Evolutionary conservation across 2,113 vertebrate genomes (phyloP).

Genomic region (Esox niger): DNA sequence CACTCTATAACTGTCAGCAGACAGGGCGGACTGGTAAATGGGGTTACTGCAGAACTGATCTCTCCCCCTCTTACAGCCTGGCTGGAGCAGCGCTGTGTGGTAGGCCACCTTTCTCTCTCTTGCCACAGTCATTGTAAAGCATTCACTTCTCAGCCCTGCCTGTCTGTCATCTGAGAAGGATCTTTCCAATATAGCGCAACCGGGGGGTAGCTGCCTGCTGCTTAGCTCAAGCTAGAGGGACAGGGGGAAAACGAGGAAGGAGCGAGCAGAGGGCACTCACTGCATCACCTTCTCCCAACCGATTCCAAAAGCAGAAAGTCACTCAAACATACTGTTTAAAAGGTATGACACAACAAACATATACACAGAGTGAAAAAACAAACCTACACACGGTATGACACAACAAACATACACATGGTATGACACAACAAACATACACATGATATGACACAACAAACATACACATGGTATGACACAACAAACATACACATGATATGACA

Average conservation of each 20-base stretch:
- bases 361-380: too few relatives aligned
- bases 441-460: too few relatives aligned
- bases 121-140: neutral
- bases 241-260: neutral
- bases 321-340: neutral
- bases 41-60: conserved; percentile 12
- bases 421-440: too few relatives aligned
- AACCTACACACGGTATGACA: too few relatives aligned
- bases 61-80: too few relatives aligned
- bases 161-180: conserved; percentile 1
- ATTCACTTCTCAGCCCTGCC: neutral
- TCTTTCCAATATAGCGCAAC: conserved; percentile 5
- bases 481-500: too few relatives aligned
- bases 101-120: conserved; percentile 5
- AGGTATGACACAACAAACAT: too few relatives aligned
- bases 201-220: neutral
- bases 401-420: too few relatives aligned
- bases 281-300: neutral
- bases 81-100: too few relatives aligned
- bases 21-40: neutral
- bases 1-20: conserved; percentile 17
- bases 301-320: neutral
- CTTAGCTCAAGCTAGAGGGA: neutral
- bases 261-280: neutral
- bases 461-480: too few relatives aligned